Base-by-base conservation (phyloP, 2,113 vertebrate species). In the Aptenodytes patagonicus region DNA sequence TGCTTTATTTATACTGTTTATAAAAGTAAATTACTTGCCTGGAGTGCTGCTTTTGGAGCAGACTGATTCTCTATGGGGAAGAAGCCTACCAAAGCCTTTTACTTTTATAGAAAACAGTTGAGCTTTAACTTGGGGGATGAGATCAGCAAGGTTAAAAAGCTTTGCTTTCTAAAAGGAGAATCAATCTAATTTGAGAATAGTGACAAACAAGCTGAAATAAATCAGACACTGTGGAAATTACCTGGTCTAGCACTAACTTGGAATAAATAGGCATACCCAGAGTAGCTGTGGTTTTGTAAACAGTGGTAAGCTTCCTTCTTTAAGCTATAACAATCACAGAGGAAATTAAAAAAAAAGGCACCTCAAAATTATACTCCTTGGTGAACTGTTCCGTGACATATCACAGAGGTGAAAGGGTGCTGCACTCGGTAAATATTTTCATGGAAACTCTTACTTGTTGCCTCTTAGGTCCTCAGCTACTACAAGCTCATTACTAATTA, bases 21-120 rank as follows among this genome's bases (percentile, higher is more conserved):
- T 92, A 96, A 95, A 97, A 96, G 92, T 96, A 97, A 98, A 98
- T 98, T 95, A 96, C 93, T 97, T 95, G 46, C 97, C 96, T 97
- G 87, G 92, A 97, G 66, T 93, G 82, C 51, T 95, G 38, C 66
- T 97, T 72, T 96, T 96, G 60, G 90, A 97, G 81, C 86, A 79
- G 68, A 80, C 83, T 97, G 75, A 36, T 82, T 97, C 84, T 98
- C 95, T 94, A 7, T 80, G 38, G 89, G 79, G 89, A 97, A 95
- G 92, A 95, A 95, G 44, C 75, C 87, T 94, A 90, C 52, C 52
- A 97, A 97, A 95, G 92, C 71, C 82, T 92, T 95, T 97, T 89
- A 52, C 81, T 98, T 95, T 97, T 96, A 96, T 80, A 96, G 86
- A 93, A 96, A 95, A 87, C 84, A 54, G 94, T 95, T 98, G 95